Evolutionary conservation across 2,797 vertebrate species (phyloP).

Genomic region (Schizopygopsis malacanthus): DNA sequence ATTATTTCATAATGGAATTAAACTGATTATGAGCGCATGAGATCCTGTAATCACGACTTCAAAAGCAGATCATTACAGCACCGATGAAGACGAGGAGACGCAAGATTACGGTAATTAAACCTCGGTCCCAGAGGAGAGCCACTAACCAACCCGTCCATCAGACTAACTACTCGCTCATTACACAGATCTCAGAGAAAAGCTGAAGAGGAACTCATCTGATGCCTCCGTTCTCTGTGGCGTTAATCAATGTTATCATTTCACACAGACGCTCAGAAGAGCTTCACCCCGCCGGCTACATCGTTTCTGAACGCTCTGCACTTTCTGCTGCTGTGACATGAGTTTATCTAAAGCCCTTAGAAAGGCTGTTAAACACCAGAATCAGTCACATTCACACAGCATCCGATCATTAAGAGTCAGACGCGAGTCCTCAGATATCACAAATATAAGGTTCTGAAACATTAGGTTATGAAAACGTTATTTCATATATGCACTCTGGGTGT

Average conservation of each 20-base stretch:
- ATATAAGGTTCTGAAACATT: neutral
- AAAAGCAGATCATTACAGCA: conserved; percentile 44
- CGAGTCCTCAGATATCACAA: neutral
- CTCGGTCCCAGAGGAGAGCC: conserved; percentile 46
- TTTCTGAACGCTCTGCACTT: conserved; percentile 16
- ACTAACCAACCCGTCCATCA: conserved; percentile 57
- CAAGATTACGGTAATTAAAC: conserved; percentile 60
- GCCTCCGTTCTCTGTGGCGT: conserved; percentile 11
- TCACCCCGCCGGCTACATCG: neutral
- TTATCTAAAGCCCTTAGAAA: neutral
- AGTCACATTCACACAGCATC: neutral
- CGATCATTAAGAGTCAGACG: neutral
- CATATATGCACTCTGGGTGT: neutral
- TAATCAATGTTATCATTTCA: conserved; percentile 32
- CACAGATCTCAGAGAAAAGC: neutral
- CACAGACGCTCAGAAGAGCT: conserved; percentile 19
- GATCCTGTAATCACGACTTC: conserved; percentile 54
- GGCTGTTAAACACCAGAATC: neutral
- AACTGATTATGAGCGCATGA: conserved; percentile 43
- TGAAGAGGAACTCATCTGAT: conserved; percentile 4
- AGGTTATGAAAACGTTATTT: neutral
- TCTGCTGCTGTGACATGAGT: neutral
- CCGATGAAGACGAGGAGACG: conserved; percentile 35
- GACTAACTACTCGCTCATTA: conserved; percentile 49
- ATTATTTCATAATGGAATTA: conserved; percentile 34